These are phyloP conservation scores for Macrophya alboannulata DNA, from an alignment of 2,888 invertebrate species.

Conservation along the genomic window DNA sequence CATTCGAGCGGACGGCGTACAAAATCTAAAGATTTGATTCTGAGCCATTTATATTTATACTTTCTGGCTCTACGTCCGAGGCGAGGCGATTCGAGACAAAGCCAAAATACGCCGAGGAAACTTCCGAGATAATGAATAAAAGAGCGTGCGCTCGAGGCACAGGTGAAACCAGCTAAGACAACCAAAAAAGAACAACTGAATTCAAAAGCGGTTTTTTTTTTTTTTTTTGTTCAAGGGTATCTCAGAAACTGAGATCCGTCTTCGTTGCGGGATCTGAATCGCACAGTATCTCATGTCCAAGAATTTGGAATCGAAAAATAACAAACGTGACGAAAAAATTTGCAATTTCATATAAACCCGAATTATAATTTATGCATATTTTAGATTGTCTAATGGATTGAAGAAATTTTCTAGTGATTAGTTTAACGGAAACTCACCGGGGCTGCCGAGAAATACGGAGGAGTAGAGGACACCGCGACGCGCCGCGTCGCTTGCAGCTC, in stretches of 20 bases:
- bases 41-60: slow-evolving; percentile 49
- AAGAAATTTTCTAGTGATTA: not conserved
- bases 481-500: slow-evolving; percentile 87
- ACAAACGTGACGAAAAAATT: not conserved
- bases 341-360: not conserved
- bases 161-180: not conserved
- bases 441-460: slow-evolving; percentile 96
- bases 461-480: slow-evolving; percentile 94
- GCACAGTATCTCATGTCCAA: not conserved
- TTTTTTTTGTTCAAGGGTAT: not conserved
- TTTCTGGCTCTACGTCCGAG: slow-evolving; percentile 34
- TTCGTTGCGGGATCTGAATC: not conserved
- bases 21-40: slow-evolving; percentile 51
- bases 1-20: slow-evolving; percentile 41
- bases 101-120: not conserved
- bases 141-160: slow-evolving; percentile 3
- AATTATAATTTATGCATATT: not conserved
- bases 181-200: not conserved
- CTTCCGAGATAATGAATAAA: slow-evolving; percentile 42
- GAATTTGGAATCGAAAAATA: not conserved
- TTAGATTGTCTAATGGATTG: not conserved
- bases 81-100: slow-evolving; percentile 11
- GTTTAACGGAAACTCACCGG: slow-evolving; percentile 86
- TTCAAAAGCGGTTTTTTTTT: slow-evolving; percentile 13
- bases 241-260: slow-evolving; percentile 5